Evolutionary conservation across 2,888 invertebrate species (phyloP).

Genomic region (Fragum sueziense): DNA sequence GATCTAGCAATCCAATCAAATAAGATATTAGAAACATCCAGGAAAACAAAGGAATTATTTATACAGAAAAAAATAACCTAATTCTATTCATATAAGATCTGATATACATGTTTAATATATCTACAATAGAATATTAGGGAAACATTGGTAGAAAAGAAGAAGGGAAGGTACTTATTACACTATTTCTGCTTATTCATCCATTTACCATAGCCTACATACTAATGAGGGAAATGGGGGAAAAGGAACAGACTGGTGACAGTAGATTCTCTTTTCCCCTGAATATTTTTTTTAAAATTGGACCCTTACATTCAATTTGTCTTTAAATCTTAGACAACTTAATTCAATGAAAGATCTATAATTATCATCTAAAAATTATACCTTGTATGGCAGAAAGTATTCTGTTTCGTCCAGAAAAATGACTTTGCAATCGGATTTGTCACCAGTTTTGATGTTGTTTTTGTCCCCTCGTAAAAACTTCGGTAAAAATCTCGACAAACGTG

Average conservation of each 20-base stretch:
- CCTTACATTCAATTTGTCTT: too few species aligned
- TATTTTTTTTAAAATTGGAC: too few species aligned
- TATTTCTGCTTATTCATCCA: background rate
- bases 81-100: too few species aligned
- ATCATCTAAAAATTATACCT: conserved; percentile 63
- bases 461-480: conserved; percentile 74
- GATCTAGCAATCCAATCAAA: too few species aligned
- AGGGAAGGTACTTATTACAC: background rate
- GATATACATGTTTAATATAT: too few species aligned
- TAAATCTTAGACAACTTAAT: too few species aligned
- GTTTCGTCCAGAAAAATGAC: conserved; percentile 76
- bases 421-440: conserved; percentile 62
- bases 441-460: conserved; percentile 57
- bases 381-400: conserved; percentile 68
- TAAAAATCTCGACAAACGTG: conserved; percentile 70
- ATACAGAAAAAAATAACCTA: too few species aligned
- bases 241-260: background rate
- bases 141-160: background rate
- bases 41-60: too few species aligned
- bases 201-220: background rate
- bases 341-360: too few species aligned
- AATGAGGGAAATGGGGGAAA: background rate
- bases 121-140: background rate
- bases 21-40: too few species aligned
- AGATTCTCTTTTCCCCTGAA: background rate